A percentile compares a stretch with the other conserved stretches of the same genome.
Evolutionary conservation across 1,140 invertebrate genomes (phyloP).

Genomic region (Drosophila sturtevanti): DNA sequence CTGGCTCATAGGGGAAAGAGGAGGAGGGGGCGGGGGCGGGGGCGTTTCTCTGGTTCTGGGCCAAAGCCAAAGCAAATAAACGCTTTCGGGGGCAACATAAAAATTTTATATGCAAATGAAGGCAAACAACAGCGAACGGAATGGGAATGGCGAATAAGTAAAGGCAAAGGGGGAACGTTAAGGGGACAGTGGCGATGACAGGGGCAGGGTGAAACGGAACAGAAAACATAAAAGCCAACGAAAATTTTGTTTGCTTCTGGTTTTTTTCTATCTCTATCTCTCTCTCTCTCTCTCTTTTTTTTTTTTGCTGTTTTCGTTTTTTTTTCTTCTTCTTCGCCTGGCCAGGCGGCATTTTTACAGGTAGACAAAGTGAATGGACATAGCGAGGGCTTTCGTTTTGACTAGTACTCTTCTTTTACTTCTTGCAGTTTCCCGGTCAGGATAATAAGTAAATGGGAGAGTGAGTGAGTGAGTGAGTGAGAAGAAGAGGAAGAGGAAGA

Average conservation of each 20-base stretch:
- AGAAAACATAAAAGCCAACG: slow-evolving; percentile 55
- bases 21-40: not conserved
- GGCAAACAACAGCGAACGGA: slow-evolving; percentile 49
- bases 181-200: too few relatives aligned
- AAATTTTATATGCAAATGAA: slow-evolving; percentile 80
- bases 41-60: slow-evolving; percentile 25
- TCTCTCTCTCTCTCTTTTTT: too few relatives aligned
- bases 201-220: not conserved
- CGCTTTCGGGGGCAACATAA: slow-evolving; percentile 65
- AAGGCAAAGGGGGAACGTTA: too few relatives aligned
- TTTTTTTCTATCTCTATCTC: slow-evolving; percentile 19
- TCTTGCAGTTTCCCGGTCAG: not conserved
- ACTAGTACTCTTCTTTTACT: not conserved
- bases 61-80: slow-evolving; percentile 63
- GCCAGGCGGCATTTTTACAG: slow-evolving; percentile 14
- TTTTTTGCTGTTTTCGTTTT: not conserved
- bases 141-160: not conserved
- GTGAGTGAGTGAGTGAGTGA: not conserved
- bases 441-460: not conserved
- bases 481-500: not conserved
- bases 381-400: not conserved
- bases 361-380: slow-evolving; percentile 15
- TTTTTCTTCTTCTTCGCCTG: too few relatives aligned
- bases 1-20: too few relatives aligned
- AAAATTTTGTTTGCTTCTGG: slow-evolving; percentile 47